Base-by-base conservation (phyloP, 2,113 vertebrate genomes). In the Pelusios castaneus region DNA sequence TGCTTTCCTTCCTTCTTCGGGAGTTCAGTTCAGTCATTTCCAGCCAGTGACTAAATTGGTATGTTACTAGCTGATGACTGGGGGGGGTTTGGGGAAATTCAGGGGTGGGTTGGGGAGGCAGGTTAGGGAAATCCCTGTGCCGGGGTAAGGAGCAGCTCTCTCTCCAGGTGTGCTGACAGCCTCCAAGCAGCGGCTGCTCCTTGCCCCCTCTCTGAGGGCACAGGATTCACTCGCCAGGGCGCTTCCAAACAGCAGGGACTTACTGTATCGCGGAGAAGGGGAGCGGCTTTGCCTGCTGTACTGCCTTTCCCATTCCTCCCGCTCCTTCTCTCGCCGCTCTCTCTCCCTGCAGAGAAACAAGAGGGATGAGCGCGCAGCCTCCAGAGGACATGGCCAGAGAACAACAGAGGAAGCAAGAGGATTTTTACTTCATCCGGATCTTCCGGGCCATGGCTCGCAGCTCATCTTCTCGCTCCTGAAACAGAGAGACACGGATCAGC, bases 401-500 rank as follows among this genome's bases (percentile, higher is more conserved):
- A n/a, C 34, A 7, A 63, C 1, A 11, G 47, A 16, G 79, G 77
- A 13, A 41, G 24, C 9, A 31, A 34, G 5, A 41, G 12, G 4
- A 80, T 98, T 98, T 98, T 98, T 98, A 99, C 99, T 99, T 99
- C 98, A 99, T 99, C 31, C 99, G 98, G 93, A 99, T 99, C 96
- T 99, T 99, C 88, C 99, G 98, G 94, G 99, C 99, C 99, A 99
- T 99, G 95, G 99, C 99, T 29, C 99, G 98, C 3, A 99, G 98
- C 84, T 99, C 99, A 14, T 99, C 99, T 77, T 99, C 99, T n/a
- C 99, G 98, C 89, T 99, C 99, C 99, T 99, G 95, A 63, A 89
- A 96, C 86, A 92, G 31, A 94, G 49, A 34, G 6, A 25, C 17
- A 7, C 4, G 2, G 1, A 1, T 85, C n/a, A 3, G 1, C 21